Evolutionary conservation across 1,140 invertebrate genomes (phyloP).

Genomic region (Conus ventricosus): DNA sequence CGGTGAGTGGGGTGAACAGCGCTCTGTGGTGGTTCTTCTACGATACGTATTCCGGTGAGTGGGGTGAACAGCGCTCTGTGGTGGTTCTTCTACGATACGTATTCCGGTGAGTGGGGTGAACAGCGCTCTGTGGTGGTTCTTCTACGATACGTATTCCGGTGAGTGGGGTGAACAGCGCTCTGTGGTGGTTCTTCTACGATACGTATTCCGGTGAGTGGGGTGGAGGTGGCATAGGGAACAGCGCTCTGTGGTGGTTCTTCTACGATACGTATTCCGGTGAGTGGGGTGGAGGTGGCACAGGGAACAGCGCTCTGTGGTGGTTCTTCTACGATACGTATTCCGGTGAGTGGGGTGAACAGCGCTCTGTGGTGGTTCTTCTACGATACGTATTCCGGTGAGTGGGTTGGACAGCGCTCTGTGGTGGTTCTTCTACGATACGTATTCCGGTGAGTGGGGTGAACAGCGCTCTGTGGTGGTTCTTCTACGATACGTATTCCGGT

Average conservation of each 20-base stretch:
- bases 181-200: conserved; percentile 98
- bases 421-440: conserved; percentile 96
- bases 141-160: conserved; percentile 97
- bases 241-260: conserved; percentile 96
- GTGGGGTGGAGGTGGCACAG: too few species aligned
- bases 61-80: conserved; percentile 95
- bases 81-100: conserved; percentile 96
- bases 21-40: conserved; percentile 98
- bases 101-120: conserved; percentile 98
- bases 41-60: conserved; percentile 96
- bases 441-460: conserved; percentile 98
- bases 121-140: conserved; percentile 96
- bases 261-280: conserved; percentile 97
- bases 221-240: too few species aligned
- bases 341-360: conserved; percentile 96
- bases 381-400: conserved; percentile 96
- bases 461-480: conserved; percentile 96
- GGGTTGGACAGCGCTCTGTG: conserved; percentile 96
- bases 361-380: conserved; percentile 98
- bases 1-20: conserved; percentile 96
- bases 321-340: conserved; percentile 95
- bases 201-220: conserved; percentile 97
- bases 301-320: conserved; percentile 97
- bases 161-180: conserved; percentile 93
- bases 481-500: conserved; percentile 97